These are phyloP conservation scores for Anadara kagoshimensis DNA, from an alignment of 1,140 invertebrate species.

Conservation along the genomic window DNA sequence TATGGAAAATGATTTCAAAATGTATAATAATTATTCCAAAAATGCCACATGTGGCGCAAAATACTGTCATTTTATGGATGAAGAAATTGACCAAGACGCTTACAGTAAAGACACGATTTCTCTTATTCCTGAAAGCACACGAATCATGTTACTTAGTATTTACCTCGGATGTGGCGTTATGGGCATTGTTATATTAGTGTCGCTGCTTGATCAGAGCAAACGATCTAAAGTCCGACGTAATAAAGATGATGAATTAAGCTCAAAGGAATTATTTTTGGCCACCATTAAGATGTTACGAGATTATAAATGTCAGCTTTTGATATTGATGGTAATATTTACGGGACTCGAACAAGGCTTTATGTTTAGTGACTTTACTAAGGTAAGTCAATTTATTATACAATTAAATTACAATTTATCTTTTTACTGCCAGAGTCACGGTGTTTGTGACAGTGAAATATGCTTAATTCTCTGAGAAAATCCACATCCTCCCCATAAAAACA, in stretches of 20 bases:
- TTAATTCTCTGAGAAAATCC: too few relatives aligned
- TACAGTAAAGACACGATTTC: constrained; percentile 12
- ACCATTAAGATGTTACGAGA: constrained; percentile 69
- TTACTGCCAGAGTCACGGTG: too few relatives aligned
- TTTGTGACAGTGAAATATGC: too few relatives aligned
- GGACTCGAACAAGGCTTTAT: constrained; percentile 74
- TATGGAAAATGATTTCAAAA: background rate
- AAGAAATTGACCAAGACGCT: background rate
- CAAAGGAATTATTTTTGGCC: constrained; percentile 58
- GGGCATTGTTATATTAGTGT: constrained; percentile 61
- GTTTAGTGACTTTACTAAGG: constrained; percentile 74
- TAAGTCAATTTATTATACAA: constrained; percentile 38
- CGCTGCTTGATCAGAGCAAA: constrained; percentile 60
- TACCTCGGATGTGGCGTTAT: constrained; percentile 67
- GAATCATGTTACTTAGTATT: constrained; percentile 64
- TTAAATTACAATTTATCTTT: too few relatives aligned
- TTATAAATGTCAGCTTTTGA: constrained; percentile 67
- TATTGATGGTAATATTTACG: constrained; percentile 72
- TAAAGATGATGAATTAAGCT: constrained; percentile 40
- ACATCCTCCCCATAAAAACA: too few relatives aligned
- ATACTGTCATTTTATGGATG: constrained; percentile 27
- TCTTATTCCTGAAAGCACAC: constrained; percentile 54
- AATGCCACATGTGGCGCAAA: constrained; percentile 21
- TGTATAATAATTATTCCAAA: constrained; percentile 13
- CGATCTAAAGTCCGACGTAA: constrained; percentile 28